Evolutionary conservation across 2,888 invertebrate genomes (phyloP).

Genomic region (Rapana venosa): DNA sequence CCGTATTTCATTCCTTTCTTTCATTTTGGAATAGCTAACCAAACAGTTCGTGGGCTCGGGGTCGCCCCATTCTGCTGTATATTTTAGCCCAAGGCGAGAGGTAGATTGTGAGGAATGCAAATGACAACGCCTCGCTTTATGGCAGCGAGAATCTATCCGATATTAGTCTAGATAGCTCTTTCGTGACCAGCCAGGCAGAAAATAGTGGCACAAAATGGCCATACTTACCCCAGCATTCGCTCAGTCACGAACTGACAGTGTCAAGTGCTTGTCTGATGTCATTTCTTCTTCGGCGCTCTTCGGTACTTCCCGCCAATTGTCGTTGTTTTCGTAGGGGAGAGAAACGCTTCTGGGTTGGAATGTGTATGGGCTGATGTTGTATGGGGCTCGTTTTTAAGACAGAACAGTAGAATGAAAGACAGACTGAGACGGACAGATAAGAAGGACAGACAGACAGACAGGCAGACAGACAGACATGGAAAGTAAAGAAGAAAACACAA

Average conservation of each 20-base stretch:
- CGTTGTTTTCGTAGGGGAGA: neutral
- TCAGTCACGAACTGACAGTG: neutral
- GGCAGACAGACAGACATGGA: neutral
- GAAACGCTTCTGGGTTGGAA: neutral
- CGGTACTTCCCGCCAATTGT: neutral
- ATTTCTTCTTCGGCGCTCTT: conserved; percentile 4
- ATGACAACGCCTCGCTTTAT: neutral
- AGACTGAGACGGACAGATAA: neutral
- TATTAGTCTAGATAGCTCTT: neutral
- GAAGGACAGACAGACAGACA: neutral
- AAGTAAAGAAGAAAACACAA: too few species aligned
- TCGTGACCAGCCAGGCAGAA: conserved; percentile 15
- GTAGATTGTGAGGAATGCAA: neutral
- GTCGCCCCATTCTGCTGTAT: neutral
- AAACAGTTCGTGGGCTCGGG: too few species aligned
- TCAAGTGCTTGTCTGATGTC: neutral
- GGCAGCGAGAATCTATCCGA: neutral
- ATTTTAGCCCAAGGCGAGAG: neutral
- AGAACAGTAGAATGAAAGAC: neutral
- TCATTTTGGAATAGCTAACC: too few species aligned
- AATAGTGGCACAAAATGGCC: conserved; percentile 9
- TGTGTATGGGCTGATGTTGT: too few species aligned
- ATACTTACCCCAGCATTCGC: neutral
- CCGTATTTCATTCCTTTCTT: too few species aligned
- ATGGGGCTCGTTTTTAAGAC: too few species aligned